These are phyloP conservation scores for Monodelphis domestica DNA, from an alignment of 2,797 vertebrate species.

Conservation along the genomic window DNA sequence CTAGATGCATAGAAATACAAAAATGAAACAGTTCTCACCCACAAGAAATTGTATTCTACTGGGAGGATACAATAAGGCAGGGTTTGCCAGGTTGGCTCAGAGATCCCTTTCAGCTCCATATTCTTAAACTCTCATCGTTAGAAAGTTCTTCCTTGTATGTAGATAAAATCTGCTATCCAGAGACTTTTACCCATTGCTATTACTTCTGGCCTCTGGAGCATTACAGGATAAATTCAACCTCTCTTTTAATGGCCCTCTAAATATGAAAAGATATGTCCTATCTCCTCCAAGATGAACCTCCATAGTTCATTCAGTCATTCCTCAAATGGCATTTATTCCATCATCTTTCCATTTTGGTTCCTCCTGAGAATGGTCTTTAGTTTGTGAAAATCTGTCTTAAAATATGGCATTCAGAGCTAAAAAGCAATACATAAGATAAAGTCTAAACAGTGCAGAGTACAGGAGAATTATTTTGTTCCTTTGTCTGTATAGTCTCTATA, in stretches of 20 bases:
- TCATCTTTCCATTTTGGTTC: constrained; percentile 38
- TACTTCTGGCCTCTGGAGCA: constrained; percentile 9
- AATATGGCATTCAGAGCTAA: neutral
- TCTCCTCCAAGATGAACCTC: neutral
- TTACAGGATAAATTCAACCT: neutral
- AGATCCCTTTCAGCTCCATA: neutral
- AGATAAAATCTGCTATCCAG: neutral
- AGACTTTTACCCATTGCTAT: neutral
- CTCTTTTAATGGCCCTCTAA: neutral
- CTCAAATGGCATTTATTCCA: constrained; percentile 4
- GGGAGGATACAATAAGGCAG: neutral
- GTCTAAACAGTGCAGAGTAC: neutral
- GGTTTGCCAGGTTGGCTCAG: neutral
- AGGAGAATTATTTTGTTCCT: neutral
- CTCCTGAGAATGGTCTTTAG: neutral
- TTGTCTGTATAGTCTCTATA: neutral
- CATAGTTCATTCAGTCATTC: constrained; percentile 21
- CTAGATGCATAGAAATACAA: neutral
- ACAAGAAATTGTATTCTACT: neutral
- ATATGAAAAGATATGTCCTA: neutral
- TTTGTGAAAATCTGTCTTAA: constrained; percentile 15
- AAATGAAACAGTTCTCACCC: neutral
- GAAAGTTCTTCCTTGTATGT: neutral
- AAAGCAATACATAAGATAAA: neutral
- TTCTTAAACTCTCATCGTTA: neutral